Percentiles rank a stretch among this genome's conserved stretches.
phyloP scores from a whole-genome alignment of 2,888 invertebrate genomes.

The Harpalus rubripes region DNA sequence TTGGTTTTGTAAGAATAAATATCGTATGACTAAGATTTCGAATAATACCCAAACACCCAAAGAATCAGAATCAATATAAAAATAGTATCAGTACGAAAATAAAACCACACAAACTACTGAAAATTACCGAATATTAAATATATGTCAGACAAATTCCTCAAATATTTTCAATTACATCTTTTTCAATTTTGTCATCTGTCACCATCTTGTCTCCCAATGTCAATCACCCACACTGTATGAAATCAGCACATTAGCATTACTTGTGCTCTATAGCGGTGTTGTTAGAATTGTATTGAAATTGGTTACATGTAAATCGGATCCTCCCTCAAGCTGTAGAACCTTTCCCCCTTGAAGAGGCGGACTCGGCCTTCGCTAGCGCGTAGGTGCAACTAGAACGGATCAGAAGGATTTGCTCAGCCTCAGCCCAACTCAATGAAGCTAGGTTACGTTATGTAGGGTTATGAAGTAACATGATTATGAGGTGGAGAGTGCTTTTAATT shows the following conservation, averaged over 20 bases:
- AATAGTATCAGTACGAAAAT: no score
- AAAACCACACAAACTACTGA: no score
- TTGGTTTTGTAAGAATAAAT: no score
- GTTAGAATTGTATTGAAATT: slow-evolving; percentile 62
- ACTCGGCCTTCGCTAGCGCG: slow-evolving; percentile 28
- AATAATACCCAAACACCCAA: no score
- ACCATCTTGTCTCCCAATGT: slow-evolving; percentile 2
- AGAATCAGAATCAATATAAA: no score
- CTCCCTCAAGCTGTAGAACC: slow-evolving; percentile 44
- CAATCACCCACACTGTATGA: slow-evolving; percentile 11
- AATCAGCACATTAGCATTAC: slow-evolving; percentile 12
- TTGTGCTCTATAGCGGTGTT: neutral
- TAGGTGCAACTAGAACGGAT: slow-evolving; percentile 44
- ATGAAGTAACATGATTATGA: neutral
- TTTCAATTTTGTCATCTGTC: neutral
- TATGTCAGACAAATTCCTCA: no score
- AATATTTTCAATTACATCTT: no score
- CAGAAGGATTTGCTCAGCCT: neutral
- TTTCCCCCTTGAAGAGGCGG: slow-evolving; percentile 36
- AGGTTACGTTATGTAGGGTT: neutral
- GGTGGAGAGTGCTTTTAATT: neutral
- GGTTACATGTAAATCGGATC: slow-evolving; percentile 56
- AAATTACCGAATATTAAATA: no score
- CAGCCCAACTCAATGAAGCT: no score
- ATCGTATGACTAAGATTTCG: no score